Evolutionary conservation across 2,888 invertebrate species (phyloP).

Genomic region (Coecobrya sp.): DNA sequence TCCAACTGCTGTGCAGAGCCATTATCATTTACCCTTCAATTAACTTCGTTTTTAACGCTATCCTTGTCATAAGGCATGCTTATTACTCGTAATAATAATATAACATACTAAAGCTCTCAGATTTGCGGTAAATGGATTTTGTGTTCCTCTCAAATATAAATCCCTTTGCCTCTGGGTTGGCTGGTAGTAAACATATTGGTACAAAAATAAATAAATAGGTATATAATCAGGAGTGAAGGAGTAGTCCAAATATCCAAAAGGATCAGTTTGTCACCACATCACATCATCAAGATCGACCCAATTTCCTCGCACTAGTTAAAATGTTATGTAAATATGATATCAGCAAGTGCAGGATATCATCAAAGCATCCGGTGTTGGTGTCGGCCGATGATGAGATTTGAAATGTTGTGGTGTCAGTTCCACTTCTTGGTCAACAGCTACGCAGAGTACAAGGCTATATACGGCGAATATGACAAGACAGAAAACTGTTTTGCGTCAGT

Average conservation of each 20-base stretch:
- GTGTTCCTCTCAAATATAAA: too few relatives aligned
- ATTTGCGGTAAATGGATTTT: too few relatives aligned
- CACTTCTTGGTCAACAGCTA: constrained; percentile 36
- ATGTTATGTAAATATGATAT: constrained; percentile 38
- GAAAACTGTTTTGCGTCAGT: background rate
- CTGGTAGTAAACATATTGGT: background rate
- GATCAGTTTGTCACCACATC: constrained; percentile 38
- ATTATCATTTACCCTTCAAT: constrained; percentile 21
- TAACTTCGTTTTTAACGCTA: background rate
- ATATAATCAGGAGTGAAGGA: background rate
- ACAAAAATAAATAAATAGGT: background rate
- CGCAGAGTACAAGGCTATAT: background rate
- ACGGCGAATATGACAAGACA: background rate
- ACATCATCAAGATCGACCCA: constrained; percentile 45
- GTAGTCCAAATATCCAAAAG: background rate
- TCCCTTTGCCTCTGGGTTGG: background rate
- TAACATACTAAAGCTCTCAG: background rate
- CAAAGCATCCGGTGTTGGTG: constrained; percentile 48
- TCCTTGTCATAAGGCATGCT: background rate
- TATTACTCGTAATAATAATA: background rate
- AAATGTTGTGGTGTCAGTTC: constrained; percentile 20
- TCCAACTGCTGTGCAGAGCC: background rate
- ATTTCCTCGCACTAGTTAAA: constrained; percentile 60
- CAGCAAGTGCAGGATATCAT: constrained; percentile 27
- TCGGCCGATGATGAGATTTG: background rate